These are phyloP conservation scores for Diuraphis noxia DNA, from an alignment of 1,140 invertebrate species.

Conservation along the genomic window DNA sequence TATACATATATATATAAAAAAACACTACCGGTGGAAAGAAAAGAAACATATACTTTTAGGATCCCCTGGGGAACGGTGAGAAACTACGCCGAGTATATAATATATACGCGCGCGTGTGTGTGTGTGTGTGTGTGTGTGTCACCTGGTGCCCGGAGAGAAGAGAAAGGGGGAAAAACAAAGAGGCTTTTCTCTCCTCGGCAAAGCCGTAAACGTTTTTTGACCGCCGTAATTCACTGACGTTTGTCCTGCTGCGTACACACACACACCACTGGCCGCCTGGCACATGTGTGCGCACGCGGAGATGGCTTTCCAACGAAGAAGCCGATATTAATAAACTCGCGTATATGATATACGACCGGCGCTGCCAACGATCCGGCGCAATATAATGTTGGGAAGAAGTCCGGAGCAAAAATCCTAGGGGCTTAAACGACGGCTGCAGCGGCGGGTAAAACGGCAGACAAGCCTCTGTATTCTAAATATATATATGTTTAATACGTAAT, in stretches of 20 bases:
- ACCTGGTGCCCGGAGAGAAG: constrained; percentile 17
- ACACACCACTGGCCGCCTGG: background rate
- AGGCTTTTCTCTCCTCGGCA: constrained; percentile 26
- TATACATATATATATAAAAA: background rate
- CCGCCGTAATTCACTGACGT: constrained; percentile 53
- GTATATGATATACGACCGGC: constrained; percentile 50
- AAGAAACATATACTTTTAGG: constrained; percentile 50
- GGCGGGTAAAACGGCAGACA: background rate
- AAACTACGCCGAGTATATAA: background rate
- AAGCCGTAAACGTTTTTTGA: constrained; percentile 53
- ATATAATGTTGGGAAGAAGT: too few relatives aligned
- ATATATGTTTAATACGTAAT: background rate
- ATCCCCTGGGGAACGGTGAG: constrained; percentile 32
- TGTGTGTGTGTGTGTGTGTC: constrained; percentile 22
- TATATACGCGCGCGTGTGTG: background rate
- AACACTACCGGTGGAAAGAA: constrained; percentile 1
- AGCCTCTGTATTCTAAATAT: background rate
- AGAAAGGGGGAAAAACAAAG: constrained; percentile 18
- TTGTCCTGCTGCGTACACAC: constrained; percentile 37
- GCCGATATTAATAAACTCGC: constrained; percentile 53
- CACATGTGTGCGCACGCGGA: constrained; percentile 27
- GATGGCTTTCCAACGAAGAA: constrained; percentile 20
- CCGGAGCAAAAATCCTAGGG: constrained; percentile 25
- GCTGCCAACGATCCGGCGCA: background rate
- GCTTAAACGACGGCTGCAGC: background rate